Percentiles rank a stretch among this genome's conserved stretches.
Conservation (phyloP, 2,888 invertebrate genomes). For the Ormyrus labotus region DNA sequence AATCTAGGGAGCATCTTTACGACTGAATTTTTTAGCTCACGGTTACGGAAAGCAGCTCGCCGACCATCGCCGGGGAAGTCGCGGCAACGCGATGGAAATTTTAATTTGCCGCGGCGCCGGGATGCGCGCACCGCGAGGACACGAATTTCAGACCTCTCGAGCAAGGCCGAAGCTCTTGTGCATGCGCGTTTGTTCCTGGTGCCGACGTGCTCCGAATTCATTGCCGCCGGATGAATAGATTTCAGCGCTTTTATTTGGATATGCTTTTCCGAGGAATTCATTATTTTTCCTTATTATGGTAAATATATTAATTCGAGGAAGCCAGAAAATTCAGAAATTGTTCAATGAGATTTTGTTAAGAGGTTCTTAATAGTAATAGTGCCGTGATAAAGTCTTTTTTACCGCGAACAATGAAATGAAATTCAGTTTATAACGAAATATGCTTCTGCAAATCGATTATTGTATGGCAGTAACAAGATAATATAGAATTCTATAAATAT, state of each 20-base stretch:
- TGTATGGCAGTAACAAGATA: too few species aligned
- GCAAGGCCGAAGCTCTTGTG: neutral
- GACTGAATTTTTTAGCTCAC: conserved; percentile 44
- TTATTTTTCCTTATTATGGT: neutral
- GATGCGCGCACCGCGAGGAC: neutral
- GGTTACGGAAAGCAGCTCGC: conserved; percentile 20
- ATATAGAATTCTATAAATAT: too few species aligned
- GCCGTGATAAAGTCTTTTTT: too few species aligned
- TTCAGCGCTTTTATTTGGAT: neutral
- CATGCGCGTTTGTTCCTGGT: conserved; percentile 7
- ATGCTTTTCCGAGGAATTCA: neutral
- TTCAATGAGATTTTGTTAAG: too few species aligned
- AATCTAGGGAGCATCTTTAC: conserved; percentile 17
- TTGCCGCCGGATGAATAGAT: neutral
- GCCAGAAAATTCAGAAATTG: too few species aligned
- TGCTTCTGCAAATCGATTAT: too few species aligned
- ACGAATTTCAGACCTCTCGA: neutral
- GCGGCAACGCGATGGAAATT: conserved; percentile 38
- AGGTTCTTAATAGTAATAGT: too few species aligned
- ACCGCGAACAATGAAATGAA: too few species aligned
- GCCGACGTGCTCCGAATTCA: conserved; percentile 15
- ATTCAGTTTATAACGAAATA: too few species aligned
- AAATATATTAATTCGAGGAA: too few species aligned
- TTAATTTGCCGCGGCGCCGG: conserved; percentile 17
- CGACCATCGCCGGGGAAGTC: conserved; percentile 31